A percentile compares a stretch with the other conserved stretches of the same genome.
These are phyloP conservation scores for Pantherophis vulpinus DNA, from an alignment of 2,797 vertebrate species.

Conservation along the genomic window DNA sequence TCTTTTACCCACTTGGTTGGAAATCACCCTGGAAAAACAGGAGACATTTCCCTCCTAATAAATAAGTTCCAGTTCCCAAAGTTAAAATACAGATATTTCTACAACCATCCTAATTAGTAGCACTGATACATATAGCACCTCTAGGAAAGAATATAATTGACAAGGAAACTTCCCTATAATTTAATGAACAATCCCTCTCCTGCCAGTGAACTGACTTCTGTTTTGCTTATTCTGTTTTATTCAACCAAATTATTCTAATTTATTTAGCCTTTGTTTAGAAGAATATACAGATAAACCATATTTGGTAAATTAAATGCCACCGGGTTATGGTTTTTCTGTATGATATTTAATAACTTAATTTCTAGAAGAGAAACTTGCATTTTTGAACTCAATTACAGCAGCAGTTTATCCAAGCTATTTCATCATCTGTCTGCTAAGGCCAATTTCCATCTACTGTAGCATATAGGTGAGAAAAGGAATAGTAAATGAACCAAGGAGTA, in stretches of 20 bases:
- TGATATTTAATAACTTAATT: background rate
- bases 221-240: background rate
- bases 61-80: background rate
- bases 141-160: background rate
- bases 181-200: background rate
- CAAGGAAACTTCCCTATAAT: background rate
- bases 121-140: background rate
- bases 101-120: background rate
- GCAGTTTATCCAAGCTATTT: background rate
- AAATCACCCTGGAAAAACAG: background rate
- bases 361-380: background rate
- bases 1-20: background rate
- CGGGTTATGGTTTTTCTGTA: background rate
- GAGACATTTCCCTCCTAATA: background rate
- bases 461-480: background rate
- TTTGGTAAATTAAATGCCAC: background rate
- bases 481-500: background rate
- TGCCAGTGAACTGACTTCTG: background rate
- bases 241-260: background rate
- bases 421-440: background rate
- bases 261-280: background rate
- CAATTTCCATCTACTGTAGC: background rate
- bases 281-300: background rate
- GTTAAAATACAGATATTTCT: background rate
- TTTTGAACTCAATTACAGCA: background rate